A percentile compares a stretch with the other conserved stretches of the same genome.
These are phyloP conservation scores for Drosophila putrida DNA, from an alignment of 2,888 invertebrate genomes.

Conservation along the genomic window DNA sequence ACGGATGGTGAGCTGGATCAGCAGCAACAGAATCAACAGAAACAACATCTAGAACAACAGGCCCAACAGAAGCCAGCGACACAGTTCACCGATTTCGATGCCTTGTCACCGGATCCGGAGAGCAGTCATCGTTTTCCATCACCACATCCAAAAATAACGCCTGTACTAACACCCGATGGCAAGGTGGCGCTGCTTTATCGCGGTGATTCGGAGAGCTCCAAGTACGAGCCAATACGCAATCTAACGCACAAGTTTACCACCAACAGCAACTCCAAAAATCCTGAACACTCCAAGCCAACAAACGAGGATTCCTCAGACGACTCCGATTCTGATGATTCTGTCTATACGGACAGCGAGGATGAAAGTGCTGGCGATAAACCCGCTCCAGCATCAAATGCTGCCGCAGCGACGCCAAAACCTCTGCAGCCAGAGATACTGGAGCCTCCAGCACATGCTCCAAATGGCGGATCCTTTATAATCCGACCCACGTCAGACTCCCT, in stretches of 20 bases:
- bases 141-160: slow-evolving; percentile 85
- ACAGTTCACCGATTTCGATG: slow-evolving; percentile 83
- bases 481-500: slow-evolving; percentile 83
- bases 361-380: slow-evolving; percentile 56
- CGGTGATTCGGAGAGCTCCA: slow-evolving; percentile 85
- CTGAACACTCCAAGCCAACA: slow-evolving; percentile 41
- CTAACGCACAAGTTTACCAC: slow-evolving; percentile 84
- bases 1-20: slow-evolving; percentile 60
- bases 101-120: slow-evolving; percentile 84
- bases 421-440: slow-evolving; percentile 60
- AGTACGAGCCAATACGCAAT: slow-evolving; percentile 85
- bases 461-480: slow-evolving; percentile 76
- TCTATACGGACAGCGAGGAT: slow-evolving; percentile 70
- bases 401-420: slow-evolving; percentile 48
- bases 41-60: slow-evolving; percentile 73
- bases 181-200: slow-evolving; percentile 86
- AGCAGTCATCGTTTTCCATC: slow-evolving; percentile 85
- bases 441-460: slow-evolving; percentile 58
- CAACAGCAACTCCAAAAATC: slow-evolving; percentile 59
- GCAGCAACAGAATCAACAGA: slow-evolving; percentile 53
- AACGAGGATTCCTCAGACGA: slow-evolving; percentile 59
- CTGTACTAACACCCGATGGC: slow-evolving; percentile 86
- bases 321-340: slow-evolving; percentile 70
- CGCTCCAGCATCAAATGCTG: slow-evolving; percentile 19
- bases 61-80: slow-evolving; percentile 73